Conservation (phyloP, 1,140 invertebrate species). For the Cotesia glomerata region DNA sequence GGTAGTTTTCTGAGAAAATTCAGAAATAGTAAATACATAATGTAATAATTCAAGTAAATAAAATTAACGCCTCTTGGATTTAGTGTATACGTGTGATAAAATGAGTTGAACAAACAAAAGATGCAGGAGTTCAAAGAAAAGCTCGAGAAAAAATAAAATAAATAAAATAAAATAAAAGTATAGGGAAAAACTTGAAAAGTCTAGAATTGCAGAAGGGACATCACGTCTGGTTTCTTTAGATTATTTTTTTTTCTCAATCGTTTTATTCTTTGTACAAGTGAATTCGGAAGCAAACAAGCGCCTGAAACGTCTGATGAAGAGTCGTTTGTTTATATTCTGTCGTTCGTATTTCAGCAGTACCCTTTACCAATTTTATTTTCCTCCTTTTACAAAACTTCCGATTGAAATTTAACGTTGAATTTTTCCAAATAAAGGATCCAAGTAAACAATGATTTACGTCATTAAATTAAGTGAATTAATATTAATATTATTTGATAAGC, state of each 20-base stretch:
- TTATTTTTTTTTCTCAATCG: conserved; percentile 34
- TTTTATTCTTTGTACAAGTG: conserved; percentile 25
- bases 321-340: conserved; percentile 51
- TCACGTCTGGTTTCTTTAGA: conserved; percentile 51
- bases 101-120: conserved; percentile 60
- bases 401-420: not conserved
- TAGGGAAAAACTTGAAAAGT: conserved; percentile 21
- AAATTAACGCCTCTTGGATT: conserved; percentile 54
- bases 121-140: conserved; percentile 39
- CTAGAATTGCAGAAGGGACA: conserved; percentile 41
- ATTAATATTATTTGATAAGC: too few relatives aligned
- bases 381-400: conserved; percentile 1
- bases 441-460: not conserved
- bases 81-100: conserved; percentile 56
- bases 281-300: conserved; percentile 53
- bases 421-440: not conserved
- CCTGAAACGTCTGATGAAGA: conserved; percentile 51
- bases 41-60: conserved; percentile 25
- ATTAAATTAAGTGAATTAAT: too few relatives aligned
- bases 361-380: not conserved
- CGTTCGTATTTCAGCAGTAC: conserved; percentile 1
- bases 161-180: too few relatives aligned
- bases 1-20: too few relatives aligned
- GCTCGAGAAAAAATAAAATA: too few relatives aligned
- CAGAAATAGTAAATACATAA: too few relatives aligned